Conservation (phyloP, 2,797 vertebrate species). For the Darevskia mixta region DNA sequence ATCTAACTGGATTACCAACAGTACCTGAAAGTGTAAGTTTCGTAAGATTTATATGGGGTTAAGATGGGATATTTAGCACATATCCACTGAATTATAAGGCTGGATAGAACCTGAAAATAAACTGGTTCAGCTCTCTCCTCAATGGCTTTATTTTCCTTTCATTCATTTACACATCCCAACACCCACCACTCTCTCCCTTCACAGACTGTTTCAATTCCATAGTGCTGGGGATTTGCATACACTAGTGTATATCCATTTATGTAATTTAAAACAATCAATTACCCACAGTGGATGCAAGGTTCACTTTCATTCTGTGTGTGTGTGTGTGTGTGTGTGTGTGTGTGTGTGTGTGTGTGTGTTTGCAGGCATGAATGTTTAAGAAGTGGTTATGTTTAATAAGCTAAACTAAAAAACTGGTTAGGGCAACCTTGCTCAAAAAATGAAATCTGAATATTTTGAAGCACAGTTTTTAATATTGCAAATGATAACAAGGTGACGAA, state of each 20-base stretch:
- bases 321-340: neutral
- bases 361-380: neutral
- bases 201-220: neutral
- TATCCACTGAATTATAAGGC: neutral
- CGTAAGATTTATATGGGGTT: conserved; percentile 26
- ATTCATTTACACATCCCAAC: neutral
- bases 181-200: neutral
- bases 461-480: conserved; percentile 14
- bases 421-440: neutral
- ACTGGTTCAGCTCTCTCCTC: neutral
- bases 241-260: neutral
- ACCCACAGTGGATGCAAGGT: neutral
- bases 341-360: neutral
- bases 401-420: neutral
- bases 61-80: neutral
- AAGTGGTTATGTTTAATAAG: neutral
- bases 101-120: neutral
- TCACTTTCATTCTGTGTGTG: neutral
- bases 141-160: neutral
- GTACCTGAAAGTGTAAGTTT: conserved; percentile 98
- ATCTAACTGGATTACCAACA: conserved; percentile 94
- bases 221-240: neutral
- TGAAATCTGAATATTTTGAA: neutral
- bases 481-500: conserved; percentile 27
- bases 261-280: neutral